Percentiles rank a stretch among this genome's conserved stretches.
Evolutionary conservation across 2,888 invertebrate species (phyloP).

Genomic region (Luffia ferchaultella): DNA sequence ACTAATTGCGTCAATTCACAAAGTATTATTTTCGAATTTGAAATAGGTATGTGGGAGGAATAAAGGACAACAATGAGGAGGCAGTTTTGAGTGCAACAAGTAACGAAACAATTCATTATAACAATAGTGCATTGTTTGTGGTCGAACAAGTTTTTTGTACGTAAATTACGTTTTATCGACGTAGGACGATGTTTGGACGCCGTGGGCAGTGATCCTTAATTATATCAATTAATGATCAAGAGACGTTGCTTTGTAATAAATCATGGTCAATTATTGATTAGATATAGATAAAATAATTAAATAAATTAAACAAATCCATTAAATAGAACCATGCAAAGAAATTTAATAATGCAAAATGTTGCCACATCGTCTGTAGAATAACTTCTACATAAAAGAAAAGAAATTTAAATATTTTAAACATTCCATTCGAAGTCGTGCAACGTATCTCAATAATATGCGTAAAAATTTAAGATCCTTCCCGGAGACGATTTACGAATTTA

Average conservation of each 20-base stretch:
- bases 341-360: too few species aligned
- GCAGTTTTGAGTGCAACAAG: conserved; percentile 38
- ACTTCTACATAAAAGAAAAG: too few species aligned
- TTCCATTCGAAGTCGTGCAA: too few species aligned
- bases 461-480: too few species aligned
- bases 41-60: conserved; percentile 37
- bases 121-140: conserved; percentile 55
- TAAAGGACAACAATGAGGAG: conserved; percentile 42
- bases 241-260: neutral
- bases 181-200: conserved; percentile 20
- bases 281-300: too few species aligned
- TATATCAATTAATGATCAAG: conserved; percentile 8
- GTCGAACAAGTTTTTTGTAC: conserved; percentile 34
- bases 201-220: conserved; percentile 21
- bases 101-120: conserved; percentile 49
- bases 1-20: neutral
- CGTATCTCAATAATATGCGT: too few species aligned
- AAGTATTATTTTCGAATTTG: neutral
- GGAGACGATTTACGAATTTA: too few species aligned
- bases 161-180: conserved; percentile 34
- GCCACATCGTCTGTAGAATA: too few species aligned
- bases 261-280: too few species aligned
- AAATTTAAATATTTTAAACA: too few species aligned
- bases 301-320: too few species aligned
- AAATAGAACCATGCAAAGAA: too few species aligned